Evolutionary conservation across 2,113 vertebrate species (phyloP).

Genomic region (Danionella cerebrum): DNA sequence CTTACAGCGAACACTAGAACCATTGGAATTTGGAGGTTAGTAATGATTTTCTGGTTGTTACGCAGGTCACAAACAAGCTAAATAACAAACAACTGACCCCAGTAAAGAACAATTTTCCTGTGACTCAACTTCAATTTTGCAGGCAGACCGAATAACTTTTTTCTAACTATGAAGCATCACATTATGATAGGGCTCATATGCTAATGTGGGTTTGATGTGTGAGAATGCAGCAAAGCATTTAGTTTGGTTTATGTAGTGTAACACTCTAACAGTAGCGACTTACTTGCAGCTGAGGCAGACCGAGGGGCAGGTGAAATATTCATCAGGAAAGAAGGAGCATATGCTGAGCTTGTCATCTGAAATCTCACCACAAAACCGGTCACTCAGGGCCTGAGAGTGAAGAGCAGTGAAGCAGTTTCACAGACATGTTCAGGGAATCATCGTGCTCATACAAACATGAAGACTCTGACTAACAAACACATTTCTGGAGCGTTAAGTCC

Average conservation of each 20-base stretch:
- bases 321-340: slow-evolving; percentile 73
- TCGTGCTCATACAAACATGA: neutral
- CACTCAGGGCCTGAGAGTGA: slow-evolving; percentile 61
- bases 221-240: neutral
- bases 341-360: slow-evolving; percentile 60
- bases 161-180: neutral
- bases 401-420: neutral
- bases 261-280: no score
- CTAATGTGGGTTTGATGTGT: neutral
- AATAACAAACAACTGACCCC: neutral
- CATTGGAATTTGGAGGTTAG: neutral
- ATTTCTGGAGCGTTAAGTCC: neutral
- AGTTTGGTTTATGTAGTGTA: neutral
- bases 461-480: neutral
- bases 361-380: slow-evolving; percentile 72
- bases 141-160: neutral
- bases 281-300: slow-evolving; percentile 75
- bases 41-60: neutral
- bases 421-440: neutral
- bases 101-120: neutral
- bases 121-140: neutral
- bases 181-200: neutral
- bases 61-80: neutral
- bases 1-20: slow-evolving; percentile 63
- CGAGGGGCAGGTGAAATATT: slow-evolving; percentile 76